Evolutionary conservation across 1,140 invertebrate species (phyloP).

Genomic region (Goniozus legneri): DNA sequence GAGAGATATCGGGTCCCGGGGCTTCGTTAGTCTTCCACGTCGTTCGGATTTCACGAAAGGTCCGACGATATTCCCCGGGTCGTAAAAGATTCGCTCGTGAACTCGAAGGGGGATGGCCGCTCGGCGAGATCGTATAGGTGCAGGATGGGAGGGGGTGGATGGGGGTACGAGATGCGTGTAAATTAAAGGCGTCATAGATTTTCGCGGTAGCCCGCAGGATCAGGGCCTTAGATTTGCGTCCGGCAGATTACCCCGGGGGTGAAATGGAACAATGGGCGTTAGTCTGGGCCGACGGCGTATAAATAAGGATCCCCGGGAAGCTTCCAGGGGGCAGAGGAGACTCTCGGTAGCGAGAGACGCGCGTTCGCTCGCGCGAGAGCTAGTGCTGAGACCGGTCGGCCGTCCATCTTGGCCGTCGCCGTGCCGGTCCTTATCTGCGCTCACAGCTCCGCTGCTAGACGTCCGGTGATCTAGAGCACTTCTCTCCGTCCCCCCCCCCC

Average conservation of each 20-base stretch:
- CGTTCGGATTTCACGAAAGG: too few species aligned
- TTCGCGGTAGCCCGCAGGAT: conserved; percentile 54
- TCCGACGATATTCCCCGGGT: too few species aligned
- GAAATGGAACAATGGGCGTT: conserved; percentile 56
- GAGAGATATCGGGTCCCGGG: too few species aligned
- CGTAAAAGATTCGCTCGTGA: too few species aligned
- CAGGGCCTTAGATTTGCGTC: conserved; percentile 56
- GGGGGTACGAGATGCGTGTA: conserved; percentile 32
- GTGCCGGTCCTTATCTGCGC: conserved; percentile 54
- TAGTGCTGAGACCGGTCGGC: conserved; percentile 46
- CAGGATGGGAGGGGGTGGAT: not conserved
- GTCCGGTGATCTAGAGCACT: conserved; percentile 53
- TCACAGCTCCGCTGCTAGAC: conserved; percentile 53
- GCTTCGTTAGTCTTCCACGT: too few species aligned
- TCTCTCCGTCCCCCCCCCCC: conserved; percentile 20
- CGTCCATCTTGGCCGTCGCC: conserved; percentile 55
- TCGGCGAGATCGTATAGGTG: not conserved
- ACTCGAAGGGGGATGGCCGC: not conserved
- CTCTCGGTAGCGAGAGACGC: conserved; percentile 25
- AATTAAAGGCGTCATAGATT: conserved; percentile 56
- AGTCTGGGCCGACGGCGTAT: conserved; percentile 52
- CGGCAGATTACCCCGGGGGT: conserved; percentile 51
- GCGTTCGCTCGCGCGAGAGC: conserved; percentile 35
- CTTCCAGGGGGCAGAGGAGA: conserved; percentile 30
- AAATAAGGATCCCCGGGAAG: conserved; percentile 53